Evolutionary conservation across 2,888 invertebrate species (phyloP).

Genomic region (Endomychus coccineus): DNA sequence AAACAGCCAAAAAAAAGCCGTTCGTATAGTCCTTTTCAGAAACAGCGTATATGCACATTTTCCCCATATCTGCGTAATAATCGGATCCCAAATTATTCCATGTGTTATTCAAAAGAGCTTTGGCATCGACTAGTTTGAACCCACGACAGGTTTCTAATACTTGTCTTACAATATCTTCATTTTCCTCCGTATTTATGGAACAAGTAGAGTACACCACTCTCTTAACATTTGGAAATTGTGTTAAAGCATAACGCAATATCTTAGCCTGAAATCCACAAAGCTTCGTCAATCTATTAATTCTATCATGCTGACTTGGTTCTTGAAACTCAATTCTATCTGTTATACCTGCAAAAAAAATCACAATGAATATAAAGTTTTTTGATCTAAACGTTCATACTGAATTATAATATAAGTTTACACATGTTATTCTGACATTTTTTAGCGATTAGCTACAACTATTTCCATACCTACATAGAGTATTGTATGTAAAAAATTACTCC

Average conservation of each 20-base stretch:
- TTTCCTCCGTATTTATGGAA: constrained; percentile 82
- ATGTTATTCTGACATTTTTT: no score
- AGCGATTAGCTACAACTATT: no score
- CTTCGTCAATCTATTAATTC: constrained; percentile 52
- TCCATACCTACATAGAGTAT: no score
- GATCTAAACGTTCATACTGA: no score
- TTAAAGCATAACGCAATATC: constrained; percentile 79
- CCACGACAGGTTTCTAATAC: constrained; percentile 52
- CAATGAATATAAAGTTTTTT: no score
- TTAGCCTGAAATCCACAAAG: constrained; percentile 74
- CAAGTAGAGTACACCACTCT: constrained; percentile 95
- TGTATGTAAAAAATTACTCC: no score
- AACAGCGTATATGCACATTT: constrained; percentile 70
- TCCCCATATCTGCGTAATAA: constrained; percentile 58
- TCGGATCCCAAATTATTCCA: constrained; percentile 64
- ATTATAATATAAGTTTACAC: no score
- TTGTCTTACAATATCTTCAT: constrained; percentile 81
- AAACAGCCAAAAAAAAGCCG: constrained; percentile 92
- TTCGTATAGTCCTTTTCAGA: constrained; percentile 75
- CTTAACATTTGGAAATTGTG: constrained; percentile 72
- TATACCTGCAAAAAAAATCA: constrained; percentile 48
- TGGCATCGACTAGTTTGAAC: constrained; percentile 58
- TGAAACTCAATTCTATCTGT: constrained; percentile 48
- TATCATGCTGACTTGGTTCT: constrained; percentile 16
- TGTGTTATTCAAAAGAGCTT: constrained; percentile 52